Evolutionary conservation across 2,888 invertebrate species (phyloP).

Genomic region (Hydraecia micacea): DNA sequence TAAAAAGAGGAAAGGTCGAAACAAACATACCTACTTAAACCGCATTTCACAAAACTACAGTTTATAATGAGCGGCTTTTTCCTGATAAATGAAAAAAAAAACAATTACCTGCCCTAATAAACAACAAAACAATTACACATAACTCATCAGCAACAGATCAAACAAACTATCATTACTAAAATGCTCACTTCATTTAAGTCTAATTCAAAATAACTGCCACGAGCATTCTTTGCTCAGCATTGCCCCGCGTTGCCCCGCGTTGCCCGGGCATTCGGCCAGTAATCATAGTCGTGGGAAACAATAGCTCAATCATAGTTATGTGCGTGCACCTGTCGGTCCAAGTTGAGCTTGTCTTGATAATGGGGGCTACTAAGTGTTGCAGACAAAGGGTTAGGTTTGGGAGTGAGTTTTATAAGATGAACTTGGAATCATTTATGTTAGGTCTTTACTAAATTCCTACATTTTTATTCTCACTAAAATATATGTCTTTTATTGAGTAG

Average conservation of each 20-base stretch:
- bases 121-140: constrained; percentile 12
- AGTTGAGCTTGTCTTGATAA: constrained; percentile 69
- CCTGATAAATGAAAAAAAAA: neutral
- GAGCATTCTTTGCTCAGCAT: constrained; percentile 46
- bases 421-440: neutral
- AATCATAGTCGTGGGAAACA: constrained; percentile 86
- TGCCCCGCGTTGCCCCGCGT: constrained; percentile 23
- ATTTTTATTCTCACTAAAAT: neutral
- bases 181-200: constrained; percentile 57
- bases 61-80: neutral
- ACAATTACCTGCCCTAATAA: neutral
- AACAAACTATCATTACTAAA: constrained; percentile 28
- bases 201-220: constrained; percentile 54
- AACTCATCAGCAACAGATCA: constrained; percentile 17
- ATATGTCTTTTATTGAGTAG: neutral
- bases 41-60: neutral
- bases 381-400: neutral
- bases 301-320: constrained; percentile 87
- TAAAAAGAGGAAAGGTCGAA: too few species aligned
- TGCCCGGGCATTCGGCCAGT: constrained; percentile 28
- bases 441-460: neutral
- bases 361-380: constrained; percentile 67
- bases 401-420: constrained; percentile 9
- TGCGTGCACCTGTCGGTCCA: constrained; percentile 84
- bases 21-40: too few species aligned